phyloP scores from a whole-genome alignment of 2,797 vertebrate species.

The Leptatherina wallacei region DNA sequence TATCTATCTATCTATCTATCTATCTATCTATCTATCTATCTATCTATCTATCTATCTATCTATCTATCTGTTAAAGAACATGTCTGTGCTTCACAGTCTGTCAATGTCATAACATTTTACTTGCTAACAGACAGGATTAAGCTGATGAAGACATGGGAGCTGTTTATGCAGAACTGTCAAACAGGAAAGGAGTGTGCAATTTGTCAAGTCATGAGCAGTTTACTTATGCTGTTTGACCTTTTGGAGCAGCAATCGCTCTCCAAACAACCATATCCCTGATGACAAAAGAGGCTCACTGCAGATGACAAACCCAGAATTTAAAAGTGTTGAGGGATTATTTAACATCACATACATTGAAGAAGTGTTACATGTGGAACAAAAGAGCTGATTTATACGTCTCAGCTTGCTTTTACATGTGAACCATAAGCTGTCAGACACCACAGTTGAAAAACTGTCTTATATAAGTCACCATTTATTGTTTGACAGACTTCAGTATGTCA shows the following conservation, averaged over 20 bases:
- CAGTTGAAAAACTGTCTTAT: background rate
- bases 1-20: too few species aligned
- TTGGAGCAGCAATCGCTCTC: constrained; percentile 14
- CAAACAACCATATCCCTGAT: constrained; percentile 41
- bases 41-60: background rate
- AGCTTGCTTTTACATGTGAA: constrained; percentile 13
- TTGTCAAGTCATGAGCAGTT: constrained; percentile 15
- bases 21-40: too few species aligned
- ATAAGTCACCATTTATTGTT: background rate
- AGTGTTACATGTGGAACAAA: constrained; percentile 39
- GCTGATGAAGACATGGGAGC: constrained; percentile 11
- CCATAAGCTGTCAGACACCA: background rate
- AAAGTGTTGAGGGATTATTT: constrained; percentile 34
- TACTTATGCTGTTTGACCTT: constrained; percentile 33
- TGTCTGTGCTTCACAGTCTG: background rate
- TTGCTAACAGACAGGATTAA: constrained; percentile 32
- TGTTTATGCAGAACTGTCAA: constrained; percentile 31
- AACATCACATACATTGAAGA: constrained; percentile 16
- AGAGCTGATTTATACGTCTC: constrained; percentile 12
- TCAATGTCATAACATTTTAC: constrained; percentile 7
- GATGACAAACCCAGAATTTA: constrained; percentile 37
- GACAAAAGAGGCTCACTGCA: constrained; percentile 31
- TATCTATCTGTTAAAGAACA: constrained; percentile 4
- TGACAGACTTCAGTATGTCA: background rate
- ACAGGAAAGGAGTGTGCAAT: constrained; percentile 20